Percentiles rank a stretch among this genome's conserved stretches.
Conservation (phyloP, 1,140 invertebrate species). For the Tetraneura akinire region DNA sequence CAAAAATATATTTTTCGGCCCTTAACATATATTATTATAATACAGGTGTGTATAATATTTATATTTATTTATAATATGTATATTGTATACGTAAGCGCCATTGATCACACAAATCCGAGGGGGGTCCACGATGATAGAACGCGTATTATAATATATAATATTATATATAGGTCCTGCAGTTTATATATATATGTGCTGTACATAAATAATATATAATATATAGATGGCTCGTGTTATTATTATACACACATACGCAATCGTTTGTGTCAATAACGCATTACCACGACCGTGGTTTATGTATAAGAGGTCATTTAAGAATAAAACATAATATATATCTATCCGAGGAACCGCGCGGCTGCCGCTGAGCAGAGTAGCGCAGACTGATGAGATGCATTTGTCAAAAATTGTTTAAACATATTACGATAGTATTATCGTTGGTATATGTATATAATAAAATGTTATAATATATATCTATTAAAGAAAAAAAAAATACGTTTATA, state of each 20-base stretch:
- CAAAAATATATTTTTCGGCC: conserved; percentile 4
- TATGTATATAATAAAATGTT: neutral
- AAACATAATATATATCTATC: neutral
- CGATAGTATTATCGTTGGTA: too few relatives aligned
- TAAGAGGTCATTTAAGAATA: conserved; percentile 28
- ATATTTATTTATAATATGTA: conserved; percentile 8
- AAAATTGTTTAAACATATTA: neutral
- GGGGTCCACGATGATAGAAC: conserved; percentile 5
- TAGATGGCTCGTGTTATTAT: conserved; percentile 8
- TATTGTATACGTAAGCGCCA: conserved; percentile 26
- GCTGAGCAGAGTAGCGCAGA: neutral
- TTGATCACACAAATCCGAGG: conserved; percentile 40
- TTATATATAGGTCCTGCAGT: too few relatives aligned
- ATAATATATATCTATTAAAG: too few relatives aligned
- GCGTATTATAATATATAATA: too few relatives aligned
- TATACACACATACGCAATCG: conserved; percentile 13
- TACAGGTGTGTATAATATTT: neutral
- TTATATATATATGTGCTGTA: too few relatives aligned
- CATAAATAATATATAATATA: too few relatives aligned
- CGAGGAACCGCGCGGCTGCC: neutral
- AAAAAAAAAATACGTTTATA: too few relatives aligned
- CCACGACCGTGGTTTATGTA: conserved; percentile 34
- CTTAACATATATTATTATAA: conserved; percentile 21
- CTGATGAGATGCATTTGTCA: conserved; percentile 48
- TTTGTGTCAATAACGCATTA: conserved; percentile 37